Base-by-base conservation (phyloP, 2,888 invertebrate genomes). In the Gymnocheta viridis region DNA sequence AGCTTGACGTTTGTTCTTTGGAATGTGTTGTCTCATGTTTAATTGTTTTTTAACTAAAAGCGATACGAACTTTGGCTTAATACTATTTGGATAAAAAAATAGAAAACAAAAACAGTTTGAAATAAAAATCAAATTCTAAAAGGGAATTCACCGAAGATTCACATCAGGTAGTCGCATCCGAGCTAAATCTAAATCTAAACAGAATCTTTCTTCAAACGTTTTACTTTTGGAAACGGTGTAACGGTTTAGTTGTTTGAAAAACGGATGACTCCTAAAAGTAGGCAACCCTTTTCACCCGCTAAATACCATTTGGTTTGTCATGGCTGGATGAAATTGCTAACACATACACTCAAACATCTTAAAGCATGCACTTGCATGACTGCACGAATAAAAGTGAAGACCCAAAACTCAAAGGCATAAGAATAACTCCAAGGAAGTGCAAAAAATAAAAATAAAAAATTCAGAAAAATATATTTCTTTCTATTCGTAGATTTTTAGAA, bases 371-470 rank as follows among this genome's bases (percentile, higher is more conserved):
- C 24, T 72, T 66, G 72, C 66, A 60, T 51, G 74, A 62, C 67
- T 62, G 67, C 32, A 14, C 32, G 14, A 54, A n/a, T 19, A 22
- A 32, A 67, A 54, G 10, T 24, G 35, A 38, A 69, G 17, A 51
- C 47, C 19, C 47, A 47, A n/a, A 60, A 56, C 66, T 70, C 58
- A 77, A 83, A 80, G 66, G 66, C 66, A 74, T 79, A 70, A 35
- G 73, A 66, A 32, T 9, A 67, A 67, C 70, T 58, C 14, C 22
- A 38, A 76, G 62, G 17, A 70, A 77, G 56, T 58, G 38, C 38
- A 32, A 35, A 54, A 78, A 24, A 54, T 19, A 32, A 22, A 17
- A 41, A 47, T n/a, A n/a, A n/a, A n/a, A n/a, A n/a, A n/a, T n/a
- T n/a, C n/a, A n/a, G n/a, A 44, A 73, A 51, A 54, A 47, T 38